These are phyloP conservation scores for Gandaritis pyraliata DNA, from an alignment of 2,888 invertebrate species.

Conservation along the genomic window DNA sequence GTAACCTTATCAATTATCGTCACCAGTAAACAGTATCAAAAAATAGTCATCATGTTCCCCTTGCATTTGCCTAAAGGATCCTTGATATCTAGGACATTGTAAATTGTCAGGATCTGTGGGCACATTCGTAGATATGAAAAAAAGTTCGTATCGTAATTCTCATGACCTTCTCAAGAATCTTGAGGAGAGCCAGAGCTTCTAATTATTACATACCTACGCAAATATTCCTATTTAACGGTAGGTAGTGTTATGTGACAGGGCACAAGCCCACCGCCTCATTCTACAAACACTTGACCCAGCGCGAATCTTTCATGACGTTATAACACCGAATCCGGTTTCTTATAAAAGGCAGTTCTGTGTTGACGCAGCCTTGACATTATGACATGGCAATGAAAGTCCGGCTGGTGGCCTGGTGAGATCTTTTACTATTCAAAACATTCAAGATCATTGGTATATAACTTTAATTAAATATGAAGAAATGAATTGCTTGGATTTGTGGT, in stretches of 20 bases:
- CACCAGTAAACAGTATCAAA: too few species aligned
- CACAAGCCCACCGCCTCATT: background rate
- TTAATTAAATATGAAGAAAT: constrained; percentile 7
- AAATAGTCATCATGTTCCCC: too few species aligned
- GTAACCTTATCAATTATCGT: background rate
- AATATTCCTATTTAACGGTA: background rate
- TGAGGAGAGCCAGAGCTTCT: too few species aligned
- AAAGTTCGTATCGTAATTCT: too few species aligned
- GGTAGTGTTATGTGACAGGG: background rate
- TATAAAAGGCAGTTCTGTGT: constrained; percentile 23
- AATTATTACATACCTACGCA: too few species aligned
- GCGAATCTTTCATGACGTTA: constrained; percentile 17
- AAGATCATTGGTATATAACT: constrained; percentile 19
- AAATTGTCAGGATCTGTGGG: too few species aligned
- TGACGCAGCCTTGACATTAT: constrained; percentile 42
- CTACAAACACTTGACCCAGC: constrained; percentile 28
- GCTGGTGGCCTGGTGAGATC: constrained; percentile 12
- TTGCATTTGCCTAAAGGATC: too few species aligned
- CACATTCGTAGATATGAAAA: too few species aligned
- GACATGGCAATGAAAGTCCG: constrained; percentile 41
- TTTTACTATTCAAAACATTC: constrained; percentile 13
- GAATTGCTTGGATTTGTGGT: background rate
- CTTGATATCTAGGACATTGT: too few species aligned
- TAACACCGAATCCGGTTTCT: constrained; percentile 37
- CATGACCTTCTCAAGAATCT: too few species aligned